Percentiles rank a stretch among this genome's conserved stretches.
phyloP scores from a whole-genome alignment of 2,797 vertebrate genomes.

The Erpetoichthys calabaricus region DNA sequence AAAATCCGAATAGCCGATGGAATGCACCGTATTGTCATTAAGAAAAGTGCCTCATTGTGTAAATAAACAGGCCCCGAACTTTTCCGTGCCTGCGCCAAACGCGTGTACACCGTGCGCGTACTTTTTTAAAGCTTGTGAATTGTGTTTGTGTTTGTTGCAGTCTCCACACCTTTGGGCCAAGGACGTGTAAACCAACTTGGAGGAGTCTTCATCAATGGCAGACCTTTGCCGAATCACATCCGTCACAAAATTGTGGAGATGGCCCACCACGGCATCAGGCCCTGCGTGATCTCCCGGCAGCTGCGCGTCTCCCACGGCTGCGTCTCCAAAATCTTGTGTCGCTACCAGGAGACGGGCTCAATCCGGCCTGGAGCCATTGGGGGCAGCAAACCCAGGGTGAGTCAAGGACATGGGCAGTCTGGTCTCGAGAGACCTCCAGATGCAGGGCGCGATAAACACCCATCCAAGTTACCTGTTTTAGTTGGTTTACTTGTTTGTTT shows the following conservation, averaged over 20 bases:
- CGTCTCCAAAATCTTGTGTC: slow-evolving; percentile 94
- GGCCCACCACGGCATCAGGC: slow-evolving; percentile 94
- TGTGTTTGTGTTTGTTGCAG: slow-evolving; percentile 35
- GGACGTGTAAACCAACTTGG: slow-evolving; percentile 95
- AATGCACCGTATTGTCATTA: too few relatives aligned
- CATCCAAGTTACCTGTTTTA: too few relatives aligned
- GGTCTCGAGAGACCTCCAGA: too few relatives aligned
- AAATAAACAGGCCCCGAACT: too few relatives aligned
- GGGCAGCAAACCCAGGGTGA: slow-evolving; percentile 97
- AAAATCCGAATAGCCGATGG: too few relatives aligned
- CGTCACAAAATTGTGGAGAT: slow-evolving; percentile 98
- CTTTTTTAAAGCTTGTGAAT: too few relatives aligned
- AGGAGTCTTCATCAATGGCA: slow-evolving; percentile 94
- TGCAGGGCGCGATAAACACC: too few relatives aligned
- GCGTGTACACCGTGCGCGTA: too few relatives aligned
- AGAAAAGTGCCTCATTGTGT: too few relatives aligned
- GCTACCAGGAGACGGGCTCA: slow-evolving; percentile 94
- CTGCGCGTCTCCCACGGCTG: slow-evolving; percentile 92
- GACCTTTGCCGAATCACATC: slow-evolving; percentile 92
- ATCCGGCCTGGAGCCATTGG: slow-evolving; percentile 94
- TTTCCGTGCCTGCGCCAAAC: too few relatives aligned
- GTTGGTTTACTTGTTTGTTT: too few relatives aligned
- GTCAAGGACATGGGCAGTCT: slow-evolving; percentile 28
- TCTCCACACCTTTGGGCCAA: slow-evolving; percentile 91
- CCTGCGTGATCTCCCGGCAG: slow-evolving; percentile 93